phyloP scores from a whole-genome alignment of 2,797 vertebrate species.

The Lycodopsis pacificus region DNA sequence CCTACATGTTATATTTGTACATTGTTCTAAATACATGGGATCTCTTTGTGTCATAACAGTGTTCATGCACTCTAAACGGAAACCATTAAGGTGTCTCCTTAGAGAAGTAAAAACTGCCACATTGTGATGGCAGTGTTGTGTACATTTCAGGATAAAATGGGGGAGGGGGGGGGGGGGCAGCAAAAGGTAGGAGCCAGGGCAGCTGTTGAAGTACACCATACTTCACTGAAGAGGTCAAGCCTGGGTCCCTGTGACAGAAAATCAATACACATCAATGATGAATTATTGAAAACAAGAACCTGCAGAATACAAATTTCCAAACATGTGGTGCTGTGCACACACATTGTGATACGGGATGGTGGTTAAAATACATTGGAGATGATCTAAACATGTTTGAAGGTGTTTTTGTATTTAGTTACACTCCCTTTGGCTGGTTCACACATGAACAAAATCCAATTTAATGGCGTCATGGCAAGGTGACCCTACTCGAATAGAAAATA shows the following conservation, averaged over 20 bases:
- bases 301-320: constrained; percentile 40
- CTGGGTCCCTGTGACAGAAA: constrained; percentile 54
- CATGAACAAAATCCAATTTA: neutral
- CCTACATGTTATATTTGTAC: neutral
- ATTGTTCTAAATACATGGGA: neutral
- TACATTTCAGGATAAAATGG: constrained; percentile 60
- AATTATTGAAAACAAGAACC: constrained; percentile 60
- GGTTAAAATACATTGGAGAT: neutral
- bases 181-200: constrained; percentile 27
- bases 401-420: neutral
- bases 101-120: constrained; percentile 39
- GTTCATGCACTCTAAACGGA: constrained; percentile 11
- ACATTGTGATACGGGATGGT: neutral
- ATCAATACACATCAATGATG: constrained; percentile 72
- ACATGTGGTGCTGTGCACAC: neutral
- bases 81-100: constrained; percentile 11
- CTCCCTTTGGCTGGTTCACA: neutral
- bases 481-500: neutral
- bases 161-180: neutral
- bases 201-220: constrained; percentile 52
- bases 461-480: too few species aligned
- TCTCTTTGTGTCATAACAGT: neutral
- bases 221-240: constrained; percentile 68
- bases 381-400: neutral
- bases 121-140: constrained; percentile 37